Evolutionary conservation across 2,113 vertebrate species (phyloP), one percentile per base, ranked within the genome.

Genomic region (Salvelinus sp.): DNA sequence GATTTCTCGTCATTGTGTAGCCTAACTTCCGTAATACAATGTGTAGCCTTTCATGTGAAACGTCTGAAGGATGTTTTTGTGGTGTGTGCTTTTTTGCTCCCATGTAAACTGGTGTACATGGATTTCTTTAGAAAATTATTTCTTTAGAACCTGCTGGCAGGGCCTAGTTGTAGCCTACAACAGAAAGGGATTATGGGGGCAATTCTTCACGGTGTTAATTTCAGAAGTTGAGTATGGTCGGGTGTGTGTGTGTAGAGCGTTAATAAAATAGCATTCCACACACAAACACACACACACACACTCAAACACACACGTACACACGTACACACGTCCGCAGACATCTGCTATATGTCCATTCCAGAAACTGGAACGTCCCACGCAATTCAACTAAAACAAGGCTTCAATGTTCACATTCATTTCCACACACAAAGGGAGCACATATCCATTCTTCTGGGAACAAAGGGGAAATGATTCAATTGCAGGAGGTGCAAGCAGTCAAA

Each of bases 151-250:
- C 79, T 73, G 73, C 83, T 65, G 73, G 83, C 75, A 73, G 72
- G 77, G 79, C 85, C 88, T 65, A 73, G 82, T 81, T 63, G 20
- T 54, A 54, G 16, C 50, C 58, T 62, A 62, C 58, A 62, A 62
- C 20, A 62, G 58, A 9, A 14, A 54, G 76, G 81, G 85, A 89
- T 88, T 88, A 87, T 71, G 78, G 77, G 86, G 70, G 70, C 82
- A 83, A 88, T 89, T 89, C 73, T 83, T 83, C 78, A 80, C 75
- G 76, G 81, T 83, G 74, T 85, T 54, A 16, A 14, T 80, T 83
- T 78, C 80, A 85, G 85, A 16, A 14, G 75, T 28, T 57, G 72
- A 87, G 76, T 79, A 77, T 71, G 66, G 69, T 79, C 28, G 2
- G 9, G 38, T 44, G 7, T 44, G 30, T 33, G 22, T 83, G 74